Evolutionary conservation across 2,113 vertebrate species (phyloP).

Genomic region (Misgurnus anguillicaudatus): DNA sequence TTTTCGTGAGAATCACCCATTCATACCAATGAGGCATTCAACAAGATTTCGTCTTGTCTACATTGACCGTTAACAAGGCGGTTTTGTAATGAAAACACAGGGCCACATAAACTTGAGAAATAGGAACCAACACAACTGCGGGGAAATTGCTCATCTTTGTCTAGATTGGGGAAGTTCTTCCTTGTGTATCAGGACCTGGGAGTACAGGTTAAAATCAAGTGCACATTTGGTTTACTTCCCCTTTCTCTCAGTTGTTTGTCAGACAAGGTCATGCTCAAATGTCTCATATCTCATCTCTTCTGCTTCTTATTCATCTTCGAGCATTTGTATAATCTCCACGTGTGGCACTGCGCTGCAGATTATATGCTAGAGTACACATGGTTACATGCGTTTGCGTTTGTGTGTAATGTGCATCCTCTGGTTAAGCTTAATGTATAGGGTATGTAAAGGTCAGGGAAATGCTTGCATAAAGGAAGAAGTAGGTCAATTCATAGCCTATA

Average conservation of each 20-base stretch:
- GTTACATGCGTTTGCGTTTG: background rate
- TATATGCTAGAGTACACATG: background rate
- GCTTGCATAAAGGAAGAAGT: slow-evolving; percentile 58
- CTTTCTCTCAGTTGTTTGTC: background rate
- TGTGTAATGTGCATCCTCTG: background rate
- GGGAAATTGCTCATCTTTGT: background rate
- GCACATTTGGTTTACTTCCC: background rate
- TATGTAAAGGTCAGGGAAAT: slow-evolving; percentile 12
- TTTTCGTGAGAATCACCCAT: no score
- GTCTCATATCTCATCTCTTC: background rate
- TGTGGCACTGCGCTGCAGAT: background rate
- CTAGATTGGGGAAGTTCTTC: background rate
- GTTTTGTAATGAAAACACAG: background rate
- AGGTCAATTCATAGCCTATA: slow-evolving; percentile 67
- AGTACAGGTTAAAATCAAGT: slow-evolving; percentile 12
- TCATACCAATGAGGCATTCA: no score
- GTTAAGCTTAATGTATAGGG: slow-evolving; percentile 1
- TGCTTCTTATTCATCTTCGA: background rate
- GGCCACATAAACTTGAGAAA: background rate
- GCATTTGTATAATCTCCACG: background rate
- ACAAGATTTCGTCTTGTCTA: no score
- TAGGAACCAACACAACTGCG: no score
- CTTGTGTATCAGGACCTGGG: background rate
- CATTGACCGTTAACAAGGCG: background rate
- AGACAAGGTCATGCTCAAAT: background rate